Evolutionary conservation across 2,113 vertebrate genomes (phyloP), one percentile per base, ranked within the genome.

Genomic region (Lepisosteus osseus): DNA sequence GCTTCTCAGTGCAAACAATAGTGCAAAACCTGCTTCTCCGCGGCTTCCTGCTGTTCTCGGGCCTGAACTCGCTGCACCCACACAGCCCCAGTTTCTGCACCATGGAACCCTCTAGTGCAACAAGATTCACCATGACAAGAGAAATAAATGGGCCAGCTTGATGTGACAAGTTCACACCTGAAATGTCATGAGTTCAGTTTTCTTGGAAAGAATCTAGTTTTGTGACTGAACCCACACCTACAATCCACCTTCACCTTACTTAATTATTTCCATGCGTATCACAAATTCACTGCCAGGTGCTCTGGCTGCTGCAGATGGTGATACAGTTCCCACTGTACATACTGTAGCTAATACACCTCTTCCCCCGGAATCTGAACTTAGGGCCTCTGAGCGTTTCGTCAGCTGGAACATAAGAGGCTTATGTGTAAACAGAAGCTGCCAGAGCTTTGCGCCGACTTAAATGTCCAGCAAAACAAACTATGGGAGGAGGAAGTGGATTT

Each of bases 371-470:
- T 51, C 47, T 78, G 74, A 83, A 83, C 76, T 67, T 69, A 84
- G 76, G 79, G 84, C 79, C 86, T 87, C 79, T 79, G 76, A 80
- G 80, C 82, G 89, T 89, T 91, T 87, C 87, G 77, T 87, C 85
- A 88, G 85, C 85, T 88, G 86, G 86, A 77, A 76, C 73, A 68
- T 89, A 91, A 90, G 87, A 83, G 7, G 89, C 85, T 90, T 90
- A 88, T 72, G 79, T 83, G 83, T 88, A 79, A 88, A 81, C 88
- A 74, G 79, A 84, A 79, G 51, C 54, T 69, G 42, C 55, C 7
- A 62, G 51, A 14, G 65, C 42, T 65, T 9, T 62, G 54, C 29
- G 13, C 29, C 43, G 45, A 63, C 64, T 43, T 9, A 74, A 65
- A 73, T 77, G 54, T 54, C 77, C 73, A 64, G 69, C 41, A 54